A percentile compares a stretch with the other conserved stretches of the same genome.
Conservation (phyloP, 2,888 invertebrate genomes). For the Meliscaeva auricollis region DNA sequence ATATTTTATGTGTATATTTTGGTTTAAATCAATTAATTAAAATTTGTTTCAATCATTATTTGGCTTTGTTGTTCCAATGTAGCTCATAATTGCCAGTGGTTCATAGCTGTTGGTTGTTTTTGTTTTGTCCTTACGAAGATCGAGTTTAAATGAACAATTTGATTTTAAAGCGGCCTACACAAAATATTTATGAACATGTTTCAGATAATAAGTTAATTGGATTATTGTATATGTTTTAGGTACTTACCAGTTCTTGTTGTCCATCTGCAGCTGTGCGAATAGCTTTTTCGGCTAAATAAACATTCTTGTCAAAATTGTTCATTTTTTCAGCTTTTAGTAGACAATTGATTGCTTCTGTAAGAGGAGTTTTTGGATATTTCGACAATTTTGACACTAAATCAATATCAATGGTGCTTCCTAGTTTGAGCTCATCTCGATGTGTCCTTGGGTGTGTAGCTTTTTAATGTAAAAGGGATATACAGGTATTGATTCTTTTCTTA, state of each 20-base stretch:
- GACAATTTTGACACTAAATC: conserved; percentile 31
- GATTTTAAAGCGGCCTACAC: conserved; percentile 40
- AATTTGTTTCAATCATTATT: neutral
- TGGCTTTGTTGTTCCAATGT: conserved; percentile 64
- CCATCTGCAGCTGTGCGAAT: conserved; percentile 9
- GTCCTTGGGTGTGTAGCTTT: neutral
- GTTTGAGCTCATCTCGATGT: conserved; percentile 61
- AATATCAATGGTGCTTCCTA: conserved; percentile 53
- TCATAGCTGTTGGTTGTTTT: conserved; percentile 24
- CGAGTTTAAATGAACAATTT: conserved; percentile 42
- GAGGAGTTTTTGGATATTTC: conserved; percentile 31
- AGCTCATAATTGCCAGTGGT: conserved; percentile 58
- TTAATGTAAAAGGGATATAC: neutral
- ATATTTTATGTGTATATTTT: too few relatives aligned
- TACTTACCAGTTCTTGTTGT: conserved; percentile 42
- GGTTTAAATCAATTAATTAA: neutral
- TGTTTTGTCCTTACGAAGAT: conserved; percentile 42
- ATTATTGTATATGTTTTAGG: neutral
- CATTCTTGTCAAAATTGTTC: conserved; percentile 44
- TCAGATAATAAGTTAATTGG: neutral
- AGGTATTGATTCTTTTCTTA: neutral
- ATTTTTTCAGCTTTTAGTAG: conserved; percentile 64
- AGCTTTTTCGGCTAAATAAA: conserved; percentile 53
- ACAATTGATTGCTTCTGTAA: conserved; percentile 40
- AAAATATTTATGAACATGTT: neutral